These are phyloP conservation scores for Lucinisca nassula DNA, from an alignment of 2,888 invertebrate species.

Conservation along the genomic window DNA sequence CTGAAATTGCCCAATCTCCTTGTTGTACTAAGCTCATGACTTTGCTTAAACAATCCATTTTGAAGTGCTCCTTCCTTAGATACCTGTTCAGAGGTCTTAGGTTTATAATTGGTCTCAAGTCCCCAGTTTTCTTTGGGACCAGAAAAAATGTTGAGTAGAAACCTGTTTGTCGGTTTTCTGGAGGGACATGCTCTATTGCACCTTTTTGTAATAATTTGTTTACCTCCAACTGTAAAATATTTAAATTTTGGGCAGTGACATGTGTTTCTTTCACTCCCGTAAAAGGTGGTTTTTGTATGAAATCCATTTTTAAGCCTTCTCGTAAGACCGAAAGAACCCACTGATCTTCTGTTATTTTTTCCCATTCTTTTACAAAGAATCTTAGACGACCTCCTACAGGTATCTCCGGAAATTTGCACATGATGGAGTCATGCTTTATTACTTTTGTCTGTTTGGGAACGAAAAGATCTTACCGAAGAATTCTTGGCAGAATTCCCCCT, in stretches of 20 bases:
- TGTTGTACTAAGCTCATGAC: constrained; percentile 40
- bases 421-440: constrained; percentile 2
- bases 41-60: constrained; percentile 54
- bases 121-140: constrained; percentile 27
- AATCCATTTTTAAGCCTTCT: not conserved
- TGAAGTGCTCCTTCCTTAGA: constrained; percentile 64
- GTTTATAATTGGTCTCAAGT: not conserved
- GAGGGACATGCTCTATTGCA: constrained; percentile 48
- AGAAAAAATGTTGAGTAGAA: constrained; percentile 59
- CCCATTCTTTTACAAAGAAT: not conserved
- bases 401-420: constrained; percentile 2
- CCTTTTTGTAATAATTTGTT: constrained; percentile 45
- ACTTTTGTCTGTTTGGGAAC: not conserved
- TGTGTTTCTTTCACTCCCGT: constrained; percentile 32
- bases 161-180: constrained; percentile 34
- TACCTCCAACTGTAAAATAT: constrained; percentile 30
- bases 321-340: not conserved
- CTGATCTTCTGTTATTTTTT: constrained; percentile 12
- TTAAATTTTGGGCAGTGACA: constrained; percentile 9
- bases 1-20: constrained; percentile 1
- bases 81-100: constrained; percentile 59
- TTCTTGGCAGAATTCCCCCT: too few species aligned
- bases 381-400: not conserved
- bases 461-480: constrained; percentile 7
- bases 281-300: constrained; percentile 23